These are phyloP conservation scores for Mycetomoellerius zeteki DNA, from an alignment of 1,140 invertebrate genomes.

Conservation along the genomic window DNA sequence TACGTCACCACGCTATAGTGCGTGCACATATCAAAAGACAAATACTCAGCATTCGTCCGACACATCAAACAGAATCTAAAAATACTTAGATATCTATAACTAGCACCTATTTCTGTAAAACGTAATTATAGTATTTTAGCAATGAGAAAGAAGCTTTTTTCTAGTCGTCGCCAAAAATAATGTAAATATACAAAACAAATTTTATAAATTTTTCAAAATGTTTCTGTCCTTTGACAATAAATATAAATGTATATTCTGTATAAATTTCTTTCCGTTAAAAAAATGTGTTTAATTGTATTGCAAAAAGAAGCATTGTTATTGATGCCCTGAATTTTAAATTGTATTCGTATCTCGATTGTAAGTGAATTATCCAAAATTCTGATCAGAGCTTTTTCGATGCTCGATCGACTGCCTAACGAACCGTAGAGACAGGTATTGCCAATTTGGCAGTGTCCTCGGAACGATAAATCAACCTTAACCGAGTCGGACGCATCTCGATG, in stretches of 20 bases:
- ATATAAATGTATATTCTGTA: not conserved
- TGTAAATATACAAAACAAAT: not conserved
- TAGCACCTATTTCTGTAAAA: not conserved
- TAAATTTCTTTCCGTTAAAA: not conserved
- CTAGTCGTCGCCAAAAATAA: not conserved
- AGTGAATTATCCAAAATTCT: slow-evolving; percentile 66
- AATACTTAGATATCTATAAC: not conserved
- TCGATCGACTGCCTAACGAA: slow-evolving; percentile 67
- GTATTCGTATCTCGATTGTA: not conserved
- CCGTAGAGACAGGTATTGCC: slow-evolving; percentile 59
- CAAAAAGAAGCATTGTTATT: not conserved
- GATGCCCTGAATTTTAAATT: slow-evolving; percentile 13
- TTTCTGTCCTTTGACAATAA: not conserved
- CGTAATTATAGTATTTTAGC: not conserved
- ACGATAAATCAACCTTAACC: slow-evolving; percentile 74
- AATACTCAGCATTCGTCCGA: not conserved
- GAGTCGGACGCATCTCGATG: slow-evolving; percentile 49
- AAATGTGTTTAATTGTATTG: not conserved
- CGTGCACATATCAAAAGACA: slow-evolving; percentile 9
- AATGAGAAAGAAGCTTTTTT: not conserved
- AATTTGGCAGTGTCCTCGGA: slow-evolving; percentile 69
- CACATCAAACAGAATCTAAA: not conserved
- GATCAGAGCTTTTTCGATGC: slow-evolving; percentile 9
- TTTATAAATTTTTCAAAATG: not conserved
- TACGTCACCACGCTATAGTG: slow-evolving; percentile 61